Conservation (phyloP, 2,888 invertebrate genomes). For the Drosophila prolongata region DNA sequence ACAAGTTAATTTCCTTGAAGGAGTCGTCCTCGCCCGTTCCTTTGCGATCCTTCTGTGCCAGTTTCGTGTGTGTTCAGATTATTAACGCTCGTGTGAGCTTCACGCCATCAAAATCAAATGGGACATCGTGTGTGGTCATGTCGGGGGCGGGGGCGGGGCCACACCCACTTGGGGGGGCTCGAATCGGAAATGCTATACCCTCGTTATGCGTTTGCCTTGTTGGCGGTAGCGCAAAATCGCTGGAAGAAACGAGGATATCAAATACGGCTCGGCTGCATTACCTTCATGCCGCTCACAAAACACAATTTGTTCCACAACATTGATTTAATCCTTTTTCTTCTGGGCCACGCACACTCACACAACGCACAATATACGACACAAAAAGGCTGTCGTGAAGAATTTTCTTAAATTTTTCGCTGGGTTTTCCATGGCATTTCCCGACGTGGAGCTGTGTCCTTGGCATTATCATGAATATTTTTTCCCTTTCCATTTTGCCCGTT, state of each 20-base stretch:
- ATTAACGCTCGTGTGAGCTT: constrained; percentile 78
- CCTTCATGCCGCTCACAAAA: constrained; percentile 56
- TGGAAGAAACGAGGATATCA: constrained; percentile 55
- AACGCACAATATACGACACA: constrained; percentile 4
- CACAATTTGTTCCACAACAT: constrained; percentile 77
- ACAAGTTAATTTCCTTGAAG: constrained; percentile 30
- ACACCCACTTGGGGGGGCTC: constrained; percentile 6
- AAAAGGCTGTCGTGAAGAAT: constrained; percentile 40
- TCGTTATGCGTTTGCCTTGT: constrained; percentile 71
- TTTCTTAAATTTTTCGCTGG: constrained; percentile 72
- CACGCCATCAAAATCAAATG: constrained; percentile 73
- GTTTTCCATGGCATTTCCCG: constrained; percentile 65
- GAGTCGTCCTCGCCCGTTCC: constrained; percentile 11
- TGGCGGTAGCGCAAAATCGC: constrained; percentile 51
- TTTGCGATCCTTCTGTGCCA: constrained; percentile 10
- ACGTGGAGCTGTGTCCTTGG: constrained; percentile 62
- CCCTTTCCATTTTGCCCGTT: constrained; percentile 13
- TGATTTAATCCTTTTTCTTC: constrained; percentile 77
- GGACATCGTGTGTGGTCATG: constrained; percentile 66
- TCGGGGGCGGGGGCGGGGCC: constrained; percentile 19
- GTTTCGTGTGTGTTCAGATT: constrained; percentile 44
- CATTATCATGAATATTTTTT: constrained; percentile 53
- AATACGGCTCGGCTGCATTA: constrained; percentile 59
- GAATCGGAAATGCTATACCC: constrained; percentile 33
- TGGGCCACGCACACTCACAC: constrained; percentile 34